A percentile compares a stretch with the other conserved stretches of the same genome.
Conservation (phyloP, 2,797 vertebrate genomes). For the Tadarida brasiliensis region DNA sequence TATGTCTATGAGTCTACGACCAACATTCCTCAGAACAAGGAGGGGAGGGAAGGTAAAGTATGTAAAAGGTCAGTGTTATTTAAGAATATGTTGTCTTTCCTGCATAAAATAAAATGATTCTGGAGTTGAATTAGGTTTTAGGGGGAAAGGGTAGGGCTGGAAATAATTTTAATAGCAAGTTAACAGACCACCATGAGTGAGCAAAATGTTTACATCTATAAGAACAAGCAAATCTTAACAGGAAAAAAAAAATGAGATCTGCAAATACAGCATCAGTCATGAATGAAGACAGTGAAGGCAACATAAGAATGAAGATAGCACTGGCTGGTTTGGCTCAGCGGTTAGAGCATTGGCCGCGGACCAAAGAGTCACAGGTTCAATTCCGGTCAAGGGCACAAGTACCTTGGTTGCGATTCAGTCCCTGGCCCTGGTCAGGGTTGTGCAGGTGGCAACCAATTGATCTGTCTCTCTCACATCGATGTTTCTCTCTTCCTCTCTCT, state of each 20-base stretch:
- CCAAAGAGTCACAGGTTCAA: too few relatives aligned
- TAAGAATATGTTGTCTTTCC: background rate
- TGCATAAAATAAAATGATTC: background rate
- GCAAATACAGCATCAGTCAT: background rate
- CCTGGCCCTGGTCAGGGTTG: too few relatives aligned
- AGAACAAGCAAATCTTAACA: background rate
- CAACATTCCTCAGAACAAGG: background rate
- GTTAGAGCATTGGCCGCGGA: too few relatives aligned
- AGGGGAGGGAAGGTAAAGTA: background rate
- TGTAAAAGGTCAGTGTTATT: background rate
- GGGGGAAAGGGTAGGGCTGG: background rate
- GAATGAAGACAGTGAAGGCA: background rate
- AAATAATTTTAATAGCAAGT: background rate
- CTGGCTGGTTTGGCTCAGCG: too few relatives aligned
- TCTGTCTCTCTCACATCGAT: too few relatives aligned
- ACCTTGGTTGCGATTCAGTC: too few relatives aligned
- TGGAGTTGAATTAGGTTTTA: conserved; percentile 15
- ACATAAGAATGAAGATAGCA: background rate
- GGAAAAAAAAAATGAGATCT: background rate
- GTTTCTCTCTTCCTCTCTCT: too few relatives aligned
- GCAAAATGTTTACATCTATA: background rate
- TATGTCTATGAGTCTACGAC: background rate
- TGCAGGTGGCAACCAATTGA: too few relatives aligned
- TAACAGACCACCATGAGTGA: background rate
- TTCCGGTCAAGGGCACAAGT: too few relatives aligned